Evolutionary conservation across 2,113 vertebrate species (phyloP), one percentile per base, ranked within the genome.

Genomic region (Triplophysa rosa): DNA sequence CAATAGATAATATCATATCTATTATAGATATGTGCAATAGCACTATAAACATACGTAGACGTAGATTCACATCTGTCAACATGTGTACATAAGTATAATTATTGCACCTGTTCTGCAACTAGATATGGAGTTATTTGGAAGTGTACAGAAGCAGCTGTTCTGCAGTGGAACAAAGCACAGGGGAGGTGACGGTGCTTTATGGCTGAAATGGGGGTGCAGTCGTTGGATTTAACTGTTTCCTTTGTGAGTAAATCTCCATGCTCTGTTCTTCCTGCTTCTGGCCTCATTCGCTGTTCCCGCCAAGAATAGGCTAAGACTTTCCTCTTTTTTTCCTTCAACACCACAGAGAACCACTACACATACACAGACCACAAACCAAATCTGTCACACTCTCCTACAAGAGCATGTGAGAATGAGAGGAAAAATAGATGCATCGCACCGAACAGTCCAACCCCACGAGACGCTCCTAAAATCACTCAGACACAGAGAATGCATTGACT

Each of bases 221-320:
- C n/a, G 26, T 42, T 54, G 67, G 33, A 80, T 82, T 81, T 65
- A 82, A 83, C 77, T 80, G 77, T 69, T 86, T 82, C 82, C 82
- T 81, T 49, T 79, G 65, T 63, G 47, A 80, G 80, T 78, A 78
- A 71, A 83, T 81, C 75, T 79, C 71, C 70, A 24, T 21, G 62
- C 77, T 14, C 29, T 54, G 58, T 67, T 64, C 77, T 84, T 86
- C 81, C 83, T 82, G 81, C 59, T 29, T 8, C 66, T 69, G 70
- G 64, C 59, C 65, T 78, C 79, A 82, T n/a, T 80, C 69, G 29
- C 56, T 66, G n/a, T 74, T 56, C 16, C 54, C n/a, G 69, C 58
- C 76, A 71, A 69, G 58, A 84, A 80, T 73, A 80, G 74, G 82
- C 83, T 65, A 79, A 84, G 59, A 70, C 45, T 65, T 82, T 78